These are phyloP conservation scores for Thomomys bottae DNA, from an alignment of 2,113 vertebrate species.

Conservation along the genomic window DNA sequence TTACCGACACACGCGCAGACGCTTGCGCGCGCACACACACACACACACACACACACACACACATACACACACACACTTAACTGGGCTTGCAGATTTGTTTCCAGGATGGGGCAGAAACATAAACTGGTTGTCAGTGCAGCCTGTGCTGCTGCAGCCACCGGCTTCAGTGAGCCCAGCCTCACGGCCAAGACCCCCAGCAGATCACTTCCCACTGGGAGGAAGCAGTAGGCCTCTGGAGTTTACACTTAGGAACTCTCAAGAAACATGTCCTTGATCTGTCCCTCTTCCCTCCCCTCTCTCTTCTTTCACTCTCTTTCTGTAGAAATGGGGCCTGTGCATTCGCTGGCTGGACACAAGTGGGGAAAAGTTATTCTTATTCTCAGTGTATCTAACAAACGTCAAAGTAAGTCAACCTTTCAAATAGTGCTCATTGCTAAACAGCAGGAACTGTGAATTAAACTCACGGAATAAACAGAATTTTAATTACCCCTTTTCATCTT, in stretches of 20 bases:
- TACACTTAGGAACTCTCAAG: background rate
- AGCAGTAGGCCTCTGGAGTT: background rate
- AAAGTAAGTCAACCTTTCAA: conserved; percentile 62
- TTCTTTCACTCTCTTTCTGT: background rate
- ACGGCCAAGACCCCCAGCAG: too few relatives aligned
- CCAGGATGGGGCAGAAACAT: background rate
- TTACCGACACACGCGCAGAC: too few relatives aligned
- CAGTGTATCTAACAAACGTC: conserved; percentile 53
- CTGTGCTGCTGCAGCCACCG: accelerated
- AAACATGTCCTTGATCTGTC: too few relatives aligned
- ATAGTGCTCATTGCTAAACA: conserved; percentile 61
- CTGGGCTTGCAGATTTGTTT: background rate
- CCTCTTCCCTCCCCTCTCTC: too few relatives aligned
- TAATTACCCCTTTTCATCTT: conserved; percentile 60
- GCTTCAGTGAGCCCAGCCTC: accelerated
- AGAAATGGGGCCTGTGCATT: conserved; percentile 5
- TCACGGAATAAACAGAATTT: conserved; percentile 57
- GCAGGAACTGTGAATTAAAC: conserved; percentile 42
- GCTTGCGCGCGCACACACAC: too few relatives aligned
- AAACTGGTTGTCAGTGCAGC: background rate
- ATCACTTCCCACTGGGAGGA: background rate
- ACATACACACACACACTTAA: background rate
- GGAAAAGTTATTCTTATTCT: conserved; percentile 34
- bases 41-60: too few relatives aligned
- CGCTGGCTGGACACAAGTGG: background rate